Evolutionary conservation across 30 jellyfish, hydroid and myxozoan species (phyloP).

Genomic region (Hydra vulgaris): DNA sequence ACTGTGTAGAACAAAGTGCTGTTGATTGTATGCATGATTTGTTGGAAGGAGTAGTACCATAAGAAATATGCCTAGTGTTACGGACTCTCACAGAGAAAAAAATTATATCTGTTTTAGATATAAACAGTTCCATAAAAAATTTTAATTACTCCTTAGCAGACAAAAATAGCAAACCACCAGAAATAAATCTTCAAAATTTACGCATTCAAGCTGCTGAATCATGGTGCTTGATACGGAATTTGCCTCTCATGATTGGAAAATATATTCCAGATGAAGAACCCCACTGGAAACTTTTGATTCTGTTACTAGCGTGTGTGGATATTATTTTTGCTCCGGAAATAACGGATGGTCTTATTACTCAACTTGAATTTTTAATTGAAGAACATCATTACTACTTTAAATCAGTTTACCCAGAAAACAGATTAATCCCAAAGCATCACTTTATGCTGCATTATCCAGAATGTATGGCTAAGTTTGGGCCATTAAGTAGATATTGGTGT

Average conservation of each 20-base stretch:
- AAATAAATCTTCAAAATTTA: not conserved
- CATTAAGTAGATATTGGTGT: conserved; percentile 4
- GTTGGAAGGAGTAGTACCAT: not conserved
- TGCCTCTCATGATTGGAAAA: not conserved
- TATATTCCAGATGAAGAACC: not conserved
- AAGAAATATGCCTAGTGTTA: not conserved
- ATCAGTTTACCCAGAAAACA: conserved; percentile 4
- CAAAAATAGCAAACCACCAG: not conserved
- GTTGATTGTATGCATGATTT: not conserved
- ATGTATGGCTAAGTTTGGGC: conserved; percentile 4
- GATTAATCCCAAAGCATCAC: conserved; percentile 2
- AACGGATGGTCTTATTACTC: not conserved
- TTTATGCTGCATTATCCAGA: conserved; percentile 1
- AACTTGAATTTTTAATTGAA: not conserved
- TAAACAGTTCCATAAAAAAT: not conserved
- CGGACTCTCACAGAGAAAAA: not conserved
- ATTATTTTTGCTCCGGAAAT: not conserved
- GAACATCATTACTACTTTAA: not conserved
- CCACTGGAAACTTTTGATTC: not conserved
- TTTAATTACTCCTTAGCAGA: not conserved
- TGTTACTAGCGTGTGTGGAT: not conserved
- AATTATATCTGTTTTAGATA: not conserved
- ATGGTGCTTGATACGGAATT: not conserved
- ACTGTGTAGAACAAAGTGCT: not conserved
- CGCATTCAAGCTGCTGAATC: not conserved